phyloP scores from a whole-genome alignment of 1,140 invertebrate genomes.

The Neodiprion pinetum region DNA sequence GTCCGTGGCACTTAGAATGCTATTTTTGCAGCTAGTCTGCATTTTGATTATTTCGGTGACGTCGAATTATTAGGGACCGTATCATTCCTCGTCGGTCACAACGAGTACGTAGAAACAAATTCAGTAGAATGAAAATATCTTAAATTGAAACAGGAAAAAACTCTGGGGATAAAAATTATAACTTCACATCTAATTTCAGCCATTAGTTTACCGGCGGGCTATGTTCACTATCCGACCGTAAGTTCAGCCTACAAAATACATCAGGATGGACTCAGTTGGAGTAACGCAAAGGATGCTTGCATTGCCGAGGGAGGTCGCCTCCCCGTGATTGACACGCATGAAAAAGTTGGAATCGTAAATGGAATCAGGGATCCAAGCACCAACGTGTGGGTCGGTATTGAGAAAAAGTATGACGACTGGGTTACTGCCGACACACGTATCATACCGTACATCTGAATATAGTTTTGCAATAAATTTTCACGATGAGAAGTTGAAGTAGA shows the following conservation, averaged over 20 bases:
- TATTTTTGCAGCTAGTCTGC: neutral
- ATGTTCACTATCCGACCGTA: neutral
- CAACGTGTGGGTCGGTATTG: neutral
- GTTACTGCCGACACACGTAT: neutral
- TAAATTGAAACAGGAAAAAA: neutral
- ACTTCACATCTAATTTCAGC: neutral
- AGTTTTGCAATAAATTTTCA: neutral
- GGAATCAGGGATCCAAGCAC: neutral
- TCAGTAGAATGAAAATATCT: neutral
- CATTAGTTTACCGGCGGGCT: neutral
- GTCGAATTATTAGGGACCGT: neutral
- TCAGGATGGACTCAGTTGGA: neutral
- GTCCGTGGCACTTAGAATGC: neutral
- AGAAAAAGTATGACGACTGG: neutral
- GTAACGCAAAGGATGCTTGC: neutral
- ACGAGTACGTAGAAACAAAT: neutral
- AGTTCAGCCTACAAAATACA: neutral
- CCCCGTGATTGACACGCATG: neutral
- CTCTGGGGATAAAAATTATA: neutral
- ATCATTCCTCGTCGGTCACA: neutral
- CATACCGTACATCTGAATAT: neutral
- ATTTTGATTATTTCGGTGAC: neutral
- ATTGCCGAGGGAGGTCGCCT: neutral
- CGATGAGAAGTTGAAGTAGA: neutral
- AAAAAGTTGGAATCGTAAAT: neutral